Evolutionary conservation across 1,140 invertebrate genomes (phyloP), one percentile per base, ranked within the genome.

Genomic region (Cotesia typhae): DNA sequence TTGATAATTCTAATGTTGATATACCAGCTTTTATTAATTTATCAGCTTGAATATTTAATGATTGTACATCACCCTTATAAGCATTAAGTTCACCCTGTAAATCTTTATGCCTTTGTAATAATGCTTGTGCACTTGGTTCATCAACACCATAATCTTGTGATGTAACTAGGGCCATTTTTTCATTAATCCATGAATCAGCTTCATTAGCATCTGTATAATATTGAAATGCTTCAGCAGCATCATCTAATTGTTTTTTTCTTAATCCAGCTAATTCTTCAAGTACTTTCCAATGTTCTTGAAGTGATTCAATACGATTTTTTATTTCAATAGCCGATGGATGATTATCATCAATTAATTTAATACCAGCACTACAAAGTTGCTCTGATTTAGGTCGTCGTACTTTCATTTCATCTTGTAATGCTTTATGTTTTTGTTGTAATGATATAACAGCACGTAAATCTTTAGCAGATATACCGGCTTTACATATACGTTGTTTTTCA

Each of bases 161-260:
- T n/a, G 91, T 90, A 1, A 96, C 94, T 28, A 99, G 87, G 0
- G 95, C 91, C 83, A 94, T 92, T 84, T 96, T 96, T 83, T 98
- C 96, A 75, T 95, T 94, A 87, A 99, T 92, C 96, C 97, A 99
- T 0, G 96, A 98, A 79, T 99, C 97, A 0, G 96, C 94, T 83
- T 99, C 98, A 85, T 99, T 98, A 0, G 96, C 97, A 87, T 99
- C 97, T 2, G 96, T 93, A 82, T 97, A 97, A 87, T 97, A 98
- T 89, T 96, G 89, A 78, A 96, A 97, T 7, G 97, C 96, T 83
- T 98, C 96, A 2, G 94, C 94, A 0, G 97, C 96, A 84, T 99
- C 97, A 75, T 96, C 93, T 0, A 99, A 86, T 80, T 97, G 94
- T 76, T 94, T 94, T 67, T 94, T 92, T 57, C 96, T 89, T 9